phyloP scores from a whole-genome alignment of 2,888 invertebrate species.

The Chydorus sphaericus region DNA sequence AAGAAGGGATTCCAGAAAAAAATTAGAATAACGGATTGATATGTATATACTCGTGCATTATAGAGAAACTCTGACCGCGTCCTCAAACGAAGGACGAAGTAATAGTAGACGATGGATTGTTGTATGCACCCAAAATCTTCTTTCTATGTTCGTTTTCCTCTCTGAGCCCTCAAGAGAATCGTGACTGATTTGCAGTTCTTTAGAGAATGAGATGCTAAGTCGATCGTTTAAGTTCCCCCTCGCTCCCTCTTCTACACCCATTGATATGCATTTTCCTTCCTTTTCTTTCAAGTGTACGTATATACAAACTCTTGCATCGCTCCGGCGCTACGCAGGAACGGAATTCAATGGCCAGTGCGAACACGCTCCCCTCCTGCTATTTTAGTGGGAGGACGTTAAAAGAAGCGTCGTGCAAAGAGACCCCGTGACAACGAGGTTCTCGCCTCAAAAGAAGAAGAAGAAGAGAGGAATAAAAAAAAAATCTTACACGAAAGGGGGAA shows the following conservation, averaged over 20 bases:
- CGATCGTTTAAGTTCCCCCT: not conserved
- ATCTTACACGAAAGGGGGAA: not conserved
- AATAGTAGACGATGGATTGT: no score
- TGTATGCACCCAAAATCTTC: no score
- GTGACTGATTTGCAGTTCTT: conserved; percentile 1
- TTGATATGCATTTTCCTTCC: not conserved
- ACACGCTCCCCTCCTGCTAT: not conserved
- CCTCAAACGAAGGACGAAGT: no score
- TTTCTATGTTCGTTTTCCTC: no score
- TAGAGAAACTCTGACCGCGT: no score
- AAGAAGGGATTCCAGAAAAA: no score
- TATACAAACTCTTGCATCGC: no score
- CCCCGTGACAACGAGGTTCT: not conserved
- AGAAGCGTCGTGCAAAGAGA: no score
- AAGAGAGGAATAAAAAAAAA: not conserved
- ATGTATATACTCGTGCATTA: no score
- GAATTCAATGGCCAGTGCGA: conserved; percentile 4
- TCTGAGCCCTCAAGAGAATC: not conserved
- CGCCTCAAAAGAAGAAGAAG: not conserved
- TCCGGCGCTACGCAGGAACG: not conserved
- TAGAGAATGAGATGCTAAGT: conserved; percentile 8
- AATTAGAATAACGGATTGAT: conserved; percentile 7
- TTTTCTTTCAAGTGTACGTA: no score
- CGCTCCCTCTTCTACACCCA: not conserved
- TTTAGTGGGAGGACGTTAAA: not conserved